Percentiles rank a stretch among this genome's conserved stretches.
Evolutionary conservation across 2,797 vertebrate genomes (phyloP).

Genomic region (Macroramphosus scolopax): DNA sequence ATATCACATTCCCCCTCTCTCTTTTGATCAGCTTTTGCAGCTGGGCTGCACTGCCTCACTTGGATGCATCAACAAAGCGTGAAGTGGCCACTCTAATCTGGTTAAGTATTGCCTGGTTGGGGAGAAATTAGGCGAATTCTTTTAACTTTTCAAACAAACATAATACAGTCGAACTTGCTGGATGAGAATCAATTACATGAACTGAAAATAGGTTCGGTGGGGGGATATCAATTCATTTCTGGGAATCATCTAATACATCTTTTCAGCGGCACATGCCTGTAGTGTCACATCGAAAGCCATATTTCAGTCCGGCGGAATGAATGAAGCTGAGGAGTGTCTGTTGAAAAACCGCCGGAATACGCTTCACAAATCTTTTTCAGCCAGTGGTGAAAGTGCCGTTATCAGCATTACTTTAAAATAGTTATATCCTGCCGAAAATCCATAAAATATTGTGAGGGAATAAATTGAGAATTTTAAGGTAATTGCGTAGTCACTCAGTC

Average conservation of each 20-base stretch:
- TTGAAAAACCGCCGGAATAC: slow-evolving; percentile 45
- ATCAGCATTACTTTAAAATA: slow-evolving; percentile 49
- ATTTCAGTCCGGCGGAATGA: slow-evolving; percentile 63
- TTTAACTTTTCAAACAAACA: slow-evolving; percentile 82
- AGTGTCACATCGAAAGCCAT: slow-evolving; percentile 56
- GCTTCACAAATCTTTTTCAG: slow-evolving; percentile 48
- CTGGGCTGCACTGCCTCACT: slow-evolving; percentile 78
- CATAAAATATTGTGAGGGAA: slow-evolving; percentile 36
- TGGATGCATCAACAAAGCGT: slow-evolving; percentile 79
- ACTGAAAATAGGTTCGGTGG: slow-evolving; percentile 64
- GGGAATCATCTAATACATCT: slow-evolving; percentile 59
- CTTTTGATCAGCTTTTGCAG: slow-evolving; percentile 80
- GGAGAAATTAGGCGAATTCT: slow-evolving; percentile 77
- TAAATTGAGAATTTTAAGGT: slow-evolving; percentile 39
- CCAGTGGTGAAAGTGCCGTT: slow-evolving; percentile 36
- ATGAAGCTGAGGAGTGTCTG: slow-evolving; percentile 50
- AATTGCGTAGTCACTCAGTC: slow-evolving; percentile 32
- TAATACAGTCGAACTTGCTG: slow-evolving; percentile 74
- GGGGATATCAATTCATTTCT: slow-evolving; percentile 54
- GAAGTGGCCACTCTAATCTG: slow-evolving; percentile 80
- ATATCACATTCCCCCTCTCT: slow-evolving; percentile 77
- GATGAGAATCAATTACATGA: slow-evolving; percentile 73
- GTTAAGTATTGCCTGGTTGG: slow-evolving; percentile 76
- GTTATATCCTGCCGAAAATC: slow-evolving; percentile 39
- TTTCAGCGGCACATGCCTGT: slow-evolving; percentile 62